Percentiles rank a stretch among this genome's conserved stretches.
Evolutionary conservation across 2,113 vertebrate species (phyloP).

Genomic region (Anser brachyrhynchus): DNA sequence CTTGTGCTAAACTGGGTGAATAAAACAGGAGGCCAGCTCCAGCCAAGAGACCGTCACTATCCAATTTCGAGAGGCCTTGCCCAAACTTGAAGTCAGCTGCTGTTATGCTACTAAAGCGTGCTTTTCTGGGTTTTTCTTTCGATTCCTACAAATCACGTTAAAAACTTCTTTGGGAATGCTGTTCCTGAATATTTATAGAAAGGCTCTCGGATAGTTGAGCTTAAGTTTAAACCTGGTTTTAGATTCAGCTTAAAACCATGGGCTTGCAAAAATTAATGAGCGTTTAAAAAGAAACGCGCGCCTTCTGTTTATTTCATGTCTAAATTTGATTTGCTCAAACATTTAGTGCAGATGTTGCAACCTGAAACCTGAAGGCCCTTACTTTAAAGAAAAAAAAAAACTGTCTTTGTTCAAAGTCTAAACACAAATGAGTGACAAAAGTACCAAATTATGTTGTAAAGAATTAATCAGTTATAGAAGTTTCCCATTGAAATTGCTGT

Average conservation of each 20-base stretch:
- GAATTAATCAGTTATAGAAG: background rate
- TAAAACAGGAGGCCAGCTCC: background rate
- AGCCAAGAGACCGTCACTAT: background rate
- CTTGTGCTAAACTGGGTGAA: accelerated
- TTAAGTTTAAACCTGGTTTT: background rate
- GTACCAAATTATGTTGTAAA: background rate
- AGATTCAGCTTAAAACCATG: background rate
- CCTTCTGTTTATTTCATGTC: accelerated
- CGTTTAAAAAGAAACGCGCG: accelerated
- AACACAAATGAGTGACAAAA: background rate
- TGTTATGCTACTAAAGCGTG: background rate
- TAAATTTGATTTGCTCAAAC: background rate
- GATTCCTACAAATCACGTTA: background rate
- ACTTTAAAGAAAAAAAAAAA: background rate
- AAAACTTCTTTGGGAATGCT: background rate
- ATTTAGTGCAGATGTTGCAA: accelerated
- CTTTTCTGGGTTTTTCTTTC: background rate
- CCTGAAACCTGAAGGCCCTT: background rate
- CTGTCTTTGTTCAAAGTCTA: background rate
- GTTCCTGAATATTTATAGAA: accelerated
- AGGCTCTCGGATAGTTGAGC: background rate
- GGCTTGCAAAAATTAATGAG: background rate
- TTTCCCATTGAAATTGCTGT: background rate
- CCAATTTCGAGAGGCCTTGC: background rate
- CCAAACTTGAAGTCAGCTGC: no score